phyloP scores from a whole-genome alignment of 2,888 invertebrate species.

The Leucophenga maculata region DNA sequence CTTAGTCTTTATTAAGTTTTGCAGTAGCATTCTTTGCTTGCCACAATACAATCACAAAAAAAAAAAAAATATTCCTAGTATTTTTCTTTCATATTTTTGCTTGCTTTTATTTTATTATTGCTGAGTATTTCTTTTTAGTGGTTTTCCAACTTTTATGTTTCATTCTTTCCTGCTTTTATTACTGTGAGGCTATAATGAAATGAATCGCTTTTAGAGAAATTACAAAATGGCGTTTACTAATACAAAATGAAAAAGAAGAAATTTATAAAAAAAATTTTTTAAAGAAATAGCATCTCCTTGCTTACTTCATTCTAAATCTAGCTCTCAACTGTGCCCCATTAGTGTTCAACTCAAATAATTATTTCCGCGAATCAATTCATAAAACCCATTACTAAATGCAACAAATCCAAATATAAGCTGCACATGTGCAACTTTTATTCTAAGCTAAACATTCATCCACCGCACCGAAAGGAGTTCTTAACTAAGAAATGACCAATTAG shows the following conservation, averaged over 20 bases:
- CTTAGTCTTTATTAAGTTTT: slow-evolving; percentile 10
- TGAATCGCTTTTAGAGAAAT: slow-evolving; percentile 68
- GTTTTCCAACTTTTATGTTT: slow-evolving; percentile 24
- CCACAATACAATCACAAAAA: slow-evolving; percentile 38
- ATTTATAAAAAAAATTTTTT: no score
- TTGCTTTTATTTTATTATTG: slow-evolving; percentile 46
- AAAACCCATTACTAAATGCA: slow-evolving; percentile 40
- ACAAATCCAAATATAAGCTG: slow-evolving; percentile 46
- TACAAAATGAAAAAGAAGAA: no score
- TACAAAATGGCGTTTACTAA: slow-evolving; percentile 52
- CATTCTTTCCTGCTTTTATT: slow-evolving; percentile 4
- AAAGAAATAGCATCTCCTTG: no score
- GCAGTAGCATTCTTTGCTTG: slow-evolving; percentile 28
- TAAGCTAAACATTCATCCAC: neutral
- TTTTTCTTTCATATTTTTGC: neutral
- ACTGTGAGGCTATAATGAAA: slow-evolving; percentile 58
- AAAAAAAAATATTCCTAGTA: slow-evolving; percentile 14
- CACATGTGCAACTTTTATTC: slow-evolving; percentile 15
- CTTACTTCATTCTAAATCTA: no score
- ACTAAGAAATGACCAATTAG: slow-evolving; percentile 51
- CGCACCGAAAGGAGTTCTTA: slow-evolving; percentile 5
- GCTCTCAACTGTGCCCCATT: neutral
- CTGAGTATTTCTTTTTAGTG: slow-evolving; percentile 18
- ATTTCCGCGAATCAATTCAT: slow-evolving; percentile 61
- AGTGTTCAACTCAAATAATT: slow-evolving; percentile 28